Evolutionary conservation across 2,888 invertebrate species (phyloP).

Genomic region (Spialia ferax): DNA sequence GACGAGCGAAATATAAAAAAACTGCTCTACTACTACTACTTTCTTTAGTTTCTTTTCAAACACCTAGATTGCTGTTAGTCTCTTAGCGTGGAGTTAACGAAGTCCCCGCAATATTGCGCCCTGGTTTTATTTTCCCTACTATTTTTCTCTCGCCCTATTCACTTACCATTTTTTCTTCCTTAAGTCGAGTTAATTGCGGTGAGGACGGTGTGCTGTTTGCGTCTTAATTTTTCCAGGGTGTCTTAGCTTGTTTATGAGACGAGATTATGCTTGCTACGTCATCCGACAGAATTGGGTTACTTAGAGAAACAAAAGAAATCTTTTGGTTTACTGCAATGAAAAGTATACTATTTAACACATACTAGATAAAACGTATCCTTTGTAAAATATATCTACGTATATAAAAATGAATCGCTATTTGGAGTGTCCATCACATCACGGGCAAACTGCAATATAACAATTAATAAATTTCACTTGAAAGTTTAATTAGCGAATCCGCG

Average conservation of each 20-base stretch:
- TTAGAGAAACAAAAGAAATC: too few relatives aligned
- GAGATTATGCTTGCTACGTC: too few relatives aligned
- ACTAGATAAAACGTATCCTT: too few relatives aligned
- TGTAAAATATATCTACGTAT: too few relatives aligned
- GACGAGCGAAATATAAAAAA: neutral
- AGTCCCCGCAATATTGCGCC: neutral
- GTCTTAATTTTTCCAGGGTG: neutral
- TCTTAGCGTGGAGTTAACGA: neutral
- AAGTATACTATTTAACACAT: too few relatives aligned
- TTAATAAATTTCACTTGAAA: too few relatives aligned
- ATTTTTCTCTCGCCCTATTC: constrained; percentile 7
- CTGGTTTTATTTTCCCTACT: neutral
- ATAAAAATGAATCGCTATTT: too few relatives aligned
- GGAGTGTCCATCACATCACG: too few relatives aligned
- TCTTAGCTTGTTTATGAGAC: neutral
- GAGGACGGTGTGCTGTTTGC: neutral
- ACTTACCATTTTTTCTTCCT: neutral
- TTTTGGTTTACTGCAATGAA: too few relatives aligned
- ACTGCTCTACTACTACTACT: neutral
- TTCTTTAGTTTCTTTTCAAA: neutral
- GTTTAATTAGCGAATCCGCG: too few relatives aligned
- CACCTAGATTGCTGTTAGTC: neutral
- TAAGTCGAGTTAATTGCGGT: neutral
- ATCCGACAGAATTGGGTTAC: too few relatives aligned
- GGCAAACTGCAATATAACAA: too few relatives aligned